Base-by-base conservation (phyloP, 2,797 vertebrate genomes). In the Clarias platycephalus region DNA sequence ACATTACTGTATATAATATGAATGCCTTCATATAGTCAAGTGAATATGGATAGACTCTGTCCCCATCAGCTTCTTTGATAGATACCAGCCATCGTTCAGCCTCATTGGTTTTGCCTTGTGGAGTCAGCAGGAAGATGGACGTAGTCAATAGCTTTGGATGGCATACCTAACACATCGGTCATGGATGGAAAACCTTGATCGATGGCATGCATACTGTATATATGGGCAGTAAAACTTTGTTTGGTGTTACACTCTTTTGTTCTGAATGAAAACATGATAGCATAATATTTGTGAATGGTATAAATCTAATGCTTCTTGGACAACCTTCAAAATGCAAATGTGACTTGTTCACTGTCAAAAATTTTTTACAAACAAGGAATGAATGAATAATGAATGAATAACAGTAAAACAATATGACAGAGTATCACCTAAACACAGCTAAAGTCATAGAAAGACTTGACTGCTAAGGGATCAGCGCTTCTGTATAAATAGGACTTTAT, bases 61-160 rank as follows among this genome's bases (percentile, higher is more conserved):
- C 49, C 71, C 74, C 57, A 60, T 84, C 20, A 76, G 74, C 83
- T 31, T 16, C 62, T 77, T 26, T 85, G 81, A 86, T 82, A 68
- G 40, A 84, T 85, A 66, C 80, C 1, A 77, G 44, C 60, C 77
- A 66, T 88, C 66, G 76, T 64, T 20, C 31, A 7, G n/a, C 55
- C 67, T 81, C 66, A 86, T 87, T 88, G 79, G 64, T 71, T 86
- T 68, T 84, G 74, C 55, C 84, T 82, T 85, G 53, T 83, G 84
- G 83, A 89, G 80, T 86, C 85, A 90, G 83, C 75, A 78, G 76
- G 80, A 77, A 84, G 57, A 76, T 64, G 44, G 78, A 49, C 57
- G 55, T 37, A 78, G 86, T 82, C 28, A 80, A 79, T 68, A 81
- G 71, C 40, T 57, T 71, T 68, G 58, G 58, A 26, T 71, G 57